Evolutionary conservation across 2,797 vertebrate species (phyloP).

Genomic region (Sylvia borin): DNA sequence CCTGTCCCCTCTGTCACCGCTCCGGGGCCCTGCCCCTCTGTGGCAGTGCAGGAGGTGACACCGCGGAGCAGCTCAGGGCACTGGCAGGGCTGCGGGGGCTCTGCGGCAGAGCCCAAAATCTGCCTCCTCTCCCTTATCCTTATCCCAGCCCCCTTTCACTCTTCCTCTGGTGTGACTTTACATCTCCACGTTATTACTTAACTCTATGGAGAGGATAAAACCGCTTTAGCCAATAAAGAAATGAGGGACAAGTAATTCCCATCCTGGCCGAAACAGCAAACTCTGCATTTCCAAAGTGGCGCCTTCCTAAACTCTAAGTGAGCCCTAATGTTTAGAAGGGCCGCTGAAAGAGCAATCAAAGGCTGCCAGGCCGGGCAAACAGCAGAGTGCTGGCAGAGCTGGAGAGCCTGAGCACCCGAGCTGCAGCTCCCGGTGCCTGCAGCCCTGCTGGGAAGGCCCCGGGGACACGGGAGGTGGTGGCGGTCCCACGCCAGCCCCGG

Average conservation of each 20-base stretch:
- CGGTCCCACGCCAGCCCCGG: accelerated
- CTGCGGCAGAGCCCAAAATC: neutral
- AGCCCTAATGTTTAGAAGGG: conserved; percentile 50
- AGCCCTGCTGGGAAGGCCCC: neutral
- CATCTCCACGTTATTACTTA: neutral
- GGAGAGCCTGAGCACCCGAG: neutral
- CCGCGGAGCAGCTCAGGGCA: accelerated
- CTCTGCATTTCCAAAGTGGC: neutral
- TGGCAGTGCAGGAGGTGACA: accelerated
- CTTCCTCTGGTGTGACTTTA: neutral
- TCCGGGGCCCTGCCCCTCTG: neutral
- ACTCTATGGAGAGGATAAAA: neutral
- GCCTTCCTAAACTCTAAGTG: conserved; percentile 49
- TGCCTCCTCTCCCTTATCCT: neutral
- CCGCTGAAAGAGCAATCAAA: conserved; percentile 34
- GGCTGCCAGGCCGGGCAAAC: conserved; percentile 43
- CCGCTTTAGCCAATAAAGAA: neutral
- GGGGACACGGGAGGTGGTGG: accelerated
- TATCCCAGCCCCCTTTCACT: neutral
- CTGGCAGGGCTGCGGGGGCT: neutral
- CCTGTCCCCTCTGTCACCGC: neutral
- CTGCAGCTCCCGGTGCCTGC: neutral
- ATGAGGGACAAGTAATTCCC: neutral
- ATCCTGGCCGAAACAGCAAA: neutral
- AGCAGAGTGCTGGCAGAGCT: conserved; percentile 3